These are phyloP conservation scores for Dusona sp. DNA, from an alignment of 2,888 invertebrate species.

Conservation along the genomic window DNA sequence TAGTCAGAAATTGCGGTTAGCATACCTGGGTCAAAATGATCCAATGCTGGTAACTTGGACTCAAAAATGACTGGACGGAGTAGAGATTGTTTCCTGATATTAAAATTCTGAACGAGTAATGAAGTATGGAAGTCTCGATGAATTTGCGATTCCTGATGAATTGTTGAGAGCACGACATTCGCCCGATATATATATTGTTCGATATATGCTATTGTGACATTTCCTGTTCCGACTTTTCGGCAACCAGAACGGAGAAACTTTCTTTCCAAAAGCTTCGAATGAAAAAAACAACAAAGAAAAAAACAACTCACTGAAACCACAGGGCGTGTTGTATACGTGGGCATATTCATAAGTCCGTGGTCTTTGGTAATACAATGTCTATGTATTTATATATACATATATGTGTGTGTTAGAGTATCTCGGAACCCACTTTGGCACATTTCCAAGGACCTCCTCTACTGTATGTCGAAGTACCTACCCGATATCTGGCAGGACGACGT, in stretches of 20 bases:
- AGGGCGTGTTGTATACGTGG: slow-evolving; percentile 20
- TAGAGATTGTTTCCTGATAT: neutral
- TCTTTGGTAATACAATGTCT: slow-evolving; percentile 18
- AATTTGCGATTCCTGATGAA: neutral
- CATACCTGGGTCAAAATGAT: no score
- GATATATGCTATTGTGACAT: neutral
- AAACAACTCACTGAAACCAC: slow-evolving; percentile 37
- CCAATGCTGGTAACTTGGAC: no score
- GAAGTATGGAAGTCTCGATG: neutral
- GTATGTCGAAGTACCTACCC: slow-evolving; percentile 23
- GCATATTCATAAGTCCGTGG: slow-evolving; percentile 54
- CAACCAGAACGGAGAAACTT: neutral
- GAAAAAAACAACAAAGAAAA: slow-evolving; percentile 4
- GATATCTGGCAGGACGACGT: slow-evolving; percentile 63
- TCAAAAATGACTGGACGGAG: no score
- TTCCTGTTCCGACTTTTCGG: neutral
- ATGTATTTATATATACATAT: slow-evolving; percentile 8
- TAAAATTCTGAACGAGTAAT: neutral
- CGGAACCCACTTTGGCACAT: slow-evolving; percentile 68
- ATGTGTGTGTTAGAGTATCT: slow-evolving; percentile 28
- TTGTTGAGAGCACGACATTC: neutral
- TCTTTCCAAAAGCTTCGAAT: neutral
- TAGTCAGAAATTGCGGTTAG: no score
- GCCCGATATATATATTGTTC: neutral
- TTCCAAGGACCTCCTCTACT: slow-evolving; percentile 63